Percentiles rank a stretch among this genome's conserved stretches.
These are phyloP conservation scores for Chromoteleia sp. DNA, from an alignment of 2,888 invertebrate genomes.

Conservation along the genomic window DNA sequence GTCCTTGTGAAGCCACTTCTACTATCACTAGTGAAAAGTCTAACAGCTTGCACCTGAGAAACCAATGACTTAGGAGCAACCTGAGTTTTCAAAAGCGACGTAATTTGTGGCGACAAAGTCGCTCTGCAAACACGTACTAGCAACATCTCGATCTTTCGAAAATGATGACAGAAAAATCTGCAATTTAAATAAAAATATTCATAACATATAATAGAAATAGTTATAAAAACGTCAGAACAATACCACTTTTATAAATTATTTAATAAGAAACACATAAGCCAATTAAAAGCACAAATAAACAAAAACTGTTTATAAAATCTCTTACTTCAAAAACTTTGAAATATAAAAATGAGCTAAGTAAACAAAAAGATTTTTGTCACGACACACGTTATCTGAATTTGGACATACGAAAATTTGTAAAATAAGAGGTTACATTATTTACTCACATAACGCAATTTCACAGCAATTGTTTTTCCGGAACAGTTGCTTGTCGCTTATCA, in stretches of 20 bases:
- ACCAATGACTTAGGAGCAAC: conserved; percentile 82
- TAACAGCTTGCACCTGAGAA: conserved; percentile 73
- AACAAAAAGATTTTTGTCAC: no score
- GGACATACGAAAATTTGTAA: neutral
- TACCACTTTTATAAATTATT: no score
- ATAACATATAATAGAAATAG: no score
- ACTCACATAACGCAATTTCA: conserved; percentile 78
- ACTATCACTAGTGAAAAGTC: conserved; percentile 82
- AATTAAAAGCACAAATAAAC: no score
- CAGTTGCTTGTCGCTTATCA: conserved; percentile 26
- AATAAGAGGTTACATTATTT: conserved; percentile 43
- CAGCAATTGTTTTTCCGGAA: conserved; percentile 70
- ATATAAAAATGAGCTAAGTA: no score
- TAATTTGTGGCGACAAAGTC: conserved; percentile 76
- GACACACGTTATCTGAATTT: neutral
- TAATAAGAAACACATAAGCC: no score
- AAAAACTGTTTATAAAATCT: no score
- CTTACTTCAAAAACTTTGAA: neutral
- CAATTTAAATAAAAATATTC: no score
- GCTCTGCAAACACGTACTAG: conserved; percentile 79
- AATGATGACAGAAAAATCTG: no score
- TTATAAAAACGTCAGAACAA: no score
- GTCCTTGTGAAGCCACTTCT: conserved; percentile 79
- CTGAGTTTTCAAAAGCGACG: conserved; percentile 85
- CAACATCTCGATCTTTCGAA: conserved; percentile 76